Percentiles rank a stretch among this genome's conserved stretches.
phyloP scores from a whole-genome alignment of 2,888 invertebrate species.

The Gerris lacustris region DNA sequence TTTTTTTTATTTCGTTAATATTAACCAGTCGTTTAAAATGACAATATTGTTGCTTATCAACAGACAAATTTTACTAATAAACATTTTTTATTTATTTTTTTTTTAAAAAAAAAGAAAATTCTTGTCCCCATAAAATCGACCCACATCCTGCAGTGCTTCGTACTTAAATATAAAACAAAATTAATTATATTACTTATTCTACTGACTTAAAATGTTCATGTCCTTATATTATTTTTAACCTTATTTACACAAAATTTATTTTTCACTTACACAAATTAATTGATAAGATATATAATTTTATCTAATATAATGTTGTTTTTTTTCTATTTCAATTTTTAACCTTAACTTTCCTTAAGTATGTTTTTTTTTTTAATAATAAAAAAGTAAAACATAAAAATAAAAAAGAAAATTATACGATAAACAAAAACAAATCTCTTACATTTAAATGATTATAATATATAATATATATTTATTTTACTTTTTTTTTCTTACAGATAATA shows the following conservation, averaged over 20 bases:
- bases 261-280: background rate
- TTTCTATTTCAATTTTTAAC: too few relatives aligned
- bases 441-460: background rate
- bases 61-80: too few relatives aligned
- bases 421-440: background rate
- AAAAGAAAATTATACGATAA: background rate
- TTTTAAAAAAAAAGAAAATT: background rate
- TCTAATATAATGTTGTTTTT: too few relatives aligned
- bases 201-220: background rate
- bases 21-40: too few relatives aligned
- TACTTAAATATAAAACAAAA: background rate
- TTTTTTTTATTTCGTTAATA: too few relatives aligned
- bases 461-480: background rate
- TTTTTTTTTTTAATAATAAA: background rate
- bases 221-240: background rate
- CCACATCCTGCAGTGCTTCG: background rate
- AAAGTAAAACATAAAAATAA: background rate
- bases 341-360: background rate
- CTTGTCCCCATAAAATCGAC: background rate
- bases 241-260: slow-evolving; percentile 16
- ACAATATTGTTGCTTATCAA: too few relatives aligned
- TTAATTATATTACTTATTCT: background rate
- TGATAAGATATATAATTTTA: too few relatives aligned
- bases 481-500: slow-evolving; percentile 23
- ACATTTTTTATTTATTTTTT: too few relatives aligned